Base-by-base conservation (phyloP, 64 coral and sea anemone genomes). In the Montipora efflorescens region DNA sequence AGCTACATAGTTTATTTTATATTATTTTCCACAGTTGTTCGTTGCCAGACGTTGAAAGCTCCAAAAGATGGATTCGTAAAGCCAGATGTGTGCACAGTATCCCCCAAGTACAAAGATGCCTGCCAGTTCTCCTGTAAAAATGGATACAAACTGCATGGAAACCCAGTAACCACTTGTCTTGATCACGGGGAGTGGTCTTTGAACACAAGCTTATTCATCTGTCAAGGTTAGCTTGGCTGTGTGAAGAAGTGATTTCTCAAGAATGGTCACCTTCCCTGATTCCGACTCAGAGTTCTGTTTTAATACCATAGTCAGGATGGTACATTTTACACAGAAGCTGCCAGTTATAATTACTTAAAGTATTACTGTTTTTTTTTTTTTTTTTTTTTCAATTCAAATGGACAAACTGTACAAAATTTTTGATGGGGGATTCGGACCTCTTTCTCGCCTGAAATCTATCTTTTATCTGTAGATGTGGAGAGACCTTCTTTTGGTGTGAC, bases 401-500 rank as follows among this genome's bases (percentile, higher is more conserved):
- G 57, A 59, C 57, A 59, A 59, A 13, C 57, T 59, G 57, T 59
- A 3, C 13, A 59, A 9, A 59, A 36, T 59, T 59, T 59, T 9
- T 9, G 57, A 59, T 7, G 57, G 57, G 57, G 57, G 57, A 59
- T 59, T 1, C 57, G 64, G 11, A 15, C 4, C 10, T 68, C 11
- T 15, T 3, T 68, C 15, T 19, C 11, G 10, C 15, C 14, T 15
- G 10, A 15, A 68, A 3, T 77, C 9, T 53, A 19, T 4, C n/a
- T 79, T 11, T 20, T 79, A 48, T n/a, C 10, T 19, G 20, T 21
- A 94, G 93, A 94, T 44, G 53, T 90, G 6, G 86, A 87, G 75
- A 84, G 80, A 0, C 93, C 93, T 15, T 90, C 87, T 3, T 95
- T 91, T 81, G 89, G 83, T 3, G 23, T 18, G 0, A 92, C 84